phyloP scores from a whole-genome alignment of 23 tunicate genomes.

The Phallusia fumigata region DNA sequence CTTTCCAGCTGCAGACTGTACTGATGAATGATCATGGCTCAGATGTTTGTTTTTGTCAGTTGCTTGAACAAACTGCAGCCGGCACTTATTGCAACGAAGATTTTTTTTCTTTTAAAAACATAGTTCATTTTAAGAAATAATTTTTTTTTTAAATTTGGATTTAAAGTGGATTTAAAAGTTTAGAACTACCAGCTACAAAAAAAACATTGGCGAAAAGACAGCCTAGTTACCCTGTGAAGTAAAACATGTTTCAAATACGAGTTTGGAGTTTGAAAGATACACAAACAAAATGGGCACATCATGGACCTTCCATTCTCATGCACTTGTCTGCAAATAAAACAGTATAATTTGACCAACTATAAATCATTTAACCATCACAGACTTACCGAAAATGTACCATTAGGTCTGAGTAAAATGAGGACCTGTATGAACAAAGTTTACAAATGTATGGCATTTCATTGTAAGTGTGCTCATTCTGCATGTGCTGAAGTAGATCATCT shows the following conservation, averaged over 20 bases:
- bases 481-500: conserved; percentile 51
- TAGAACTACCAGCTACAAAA: neutral
- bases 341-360: no score
- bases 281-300: conserved; percentile 71
- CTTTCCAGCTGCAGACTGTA: neutral
- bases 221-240: conserved; percentile 50
- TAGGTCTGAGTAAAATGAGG: conserved; percentile 59
- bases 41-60: neutral
- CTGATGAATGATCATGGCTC: neutral
- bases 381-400: conserved; percentile 58
- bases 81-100: neutral
- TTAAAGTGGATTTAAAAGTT: no score
- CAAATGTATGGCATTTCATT: conserved; percentile 88
- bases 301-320: conserved; percentile 58
- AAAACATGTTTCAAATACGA: conserved; percentile 56
- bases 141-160: no score
- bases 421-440: conserved; percentile 55
- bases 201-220: neutral
- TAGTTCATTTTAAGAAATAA: neutral
- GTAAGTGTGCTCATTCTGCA: conserved; percentile 62
- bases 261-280: conserved; percentile 34
- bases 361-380: neutral
- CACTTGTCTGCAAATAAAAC: conserved; percentile 23
- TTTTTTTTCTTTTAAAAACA: neutral
- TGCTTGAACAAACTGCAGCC: neutral